Conservation (phyloP, 2,797 vertebrate genomes). For the Dipus sagitta region DNA sequence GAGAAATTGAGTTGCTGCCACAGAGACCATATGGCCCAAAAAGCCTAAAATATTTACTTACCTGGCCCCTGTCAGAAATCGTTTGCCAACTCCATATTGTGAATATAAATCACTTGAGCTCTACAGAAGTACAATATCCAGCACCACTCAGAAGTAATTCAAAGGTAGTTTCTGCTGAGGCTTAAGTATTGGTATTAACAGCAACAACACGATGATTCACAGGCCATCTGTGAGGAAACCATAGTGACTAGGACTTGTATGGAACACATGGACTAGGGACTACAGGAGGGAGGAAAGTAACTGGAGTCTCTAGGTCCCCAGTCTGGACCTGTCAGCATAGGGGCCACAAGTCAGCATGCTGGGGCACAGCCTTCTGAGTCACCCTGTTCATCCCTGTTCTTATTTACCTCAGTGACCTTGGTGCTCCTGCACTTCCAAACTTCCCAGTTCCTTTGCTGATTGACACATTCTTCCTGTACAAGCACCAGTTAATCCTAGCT, state of each 20-base stretch:
- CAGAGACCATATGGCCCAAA: not conserved
- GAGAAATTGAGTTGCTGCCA: not conserved
- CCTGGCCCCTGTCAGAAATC: not conserved
- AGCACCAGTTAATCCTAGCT: constrained; percentile 44
- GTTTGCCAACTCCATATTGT: constrained; percentile 9
- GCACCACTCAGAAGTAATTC: not conserved
- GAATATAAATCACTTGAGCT: not conserved
- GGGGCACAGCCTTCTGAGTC: constrained; percentile 11
- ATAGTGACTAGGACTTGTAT: not conserved
- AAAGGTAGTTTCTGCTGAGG: not conserved
- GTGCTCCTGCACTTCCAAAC: constrained; percentile 1
- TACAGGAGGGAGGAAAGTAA: not conserved
- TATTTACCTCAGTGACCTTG: constrained; percentile 4
- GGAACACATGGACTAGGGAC: not conserved
- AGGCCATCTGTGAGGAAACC: not conserved
- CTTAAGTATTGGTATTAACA: not conserved
- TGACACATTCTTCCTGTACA: constrained; percentile 57
- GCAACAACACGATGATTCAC: not conserved
- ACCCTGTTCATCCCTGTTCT: not conserved
- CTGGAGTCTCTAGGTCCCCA: not conserved
- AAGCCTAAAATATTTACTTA: constrained; percentile 34
- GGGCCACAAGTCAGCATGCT: not conserved
- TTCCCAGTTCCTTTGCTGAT: not conserved
- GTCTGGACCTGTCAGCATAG: not conserved
- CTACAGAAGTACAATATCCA: not conserved